Evolutionary conservation across 2,113 vertebrate species (phyloP).

Genomic region (Callorhinus ursinus): DNA sequence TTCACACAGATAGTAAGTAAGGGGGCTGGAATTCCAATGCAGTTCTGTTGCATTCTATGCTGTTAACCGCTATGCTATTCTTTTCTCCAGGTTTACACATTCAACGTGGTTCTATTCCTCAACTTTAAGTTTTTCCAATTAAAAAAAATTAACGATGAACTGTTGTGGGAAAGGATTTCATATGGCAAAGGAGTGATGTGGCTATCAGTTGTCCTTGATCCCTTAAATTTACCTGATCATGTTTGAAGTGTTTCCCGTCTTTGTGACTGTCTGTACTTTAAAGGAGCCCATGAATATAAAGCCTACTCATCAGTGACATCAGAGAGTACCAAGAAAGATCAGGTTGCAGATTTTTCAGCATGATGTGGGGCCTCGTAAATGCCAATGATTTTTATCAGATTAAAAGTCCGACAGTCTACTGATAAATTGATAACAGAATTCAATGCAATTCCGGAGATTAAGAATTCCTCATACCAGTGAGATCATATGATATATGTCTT

Average conservation of each 20-base stretch:
- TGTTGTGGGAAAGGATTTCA: background rate
- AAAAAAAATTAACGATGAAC: background rate
- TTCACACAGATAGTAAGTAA: background rate
- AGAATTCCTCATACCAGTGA: too few species aligned
- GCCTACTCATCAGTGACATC: background rate
- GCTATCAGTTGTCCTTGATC: background rate
- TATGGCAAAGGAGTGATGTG: background rate
- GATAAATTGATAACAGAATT: slow-evolving; percentile 7
- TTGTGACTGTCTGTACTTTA: background rate
- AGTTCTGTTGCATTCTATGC: background rate
- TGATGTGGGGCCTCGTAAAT: background rate
- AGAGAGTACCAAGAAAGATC: background rate
- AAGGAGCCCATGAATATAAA: background rate
- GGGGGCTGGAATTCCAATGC: background rate
- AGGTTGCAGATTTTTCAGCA: background rate
- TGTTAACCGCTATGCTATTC: background rate
- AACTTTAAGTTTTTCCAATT: slow-evolving; percentile 4
- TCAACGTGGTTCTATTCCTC: background rate
- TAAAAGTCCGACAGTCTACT: background rate
- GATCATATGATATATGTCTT: too few species aligned
- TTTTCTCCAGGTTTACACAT: background rate
- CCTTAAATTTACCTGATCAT: background rate
- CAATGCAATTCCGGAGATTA: background rate
- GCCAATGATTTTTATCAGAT: background rate
- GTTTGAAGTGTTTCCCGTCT: background rate